These are phyloP conservation scores for Lipophrys pholis DNA, from an alignment of 2,113 vertebrate species.

Conservation along the genomic window DNA sequence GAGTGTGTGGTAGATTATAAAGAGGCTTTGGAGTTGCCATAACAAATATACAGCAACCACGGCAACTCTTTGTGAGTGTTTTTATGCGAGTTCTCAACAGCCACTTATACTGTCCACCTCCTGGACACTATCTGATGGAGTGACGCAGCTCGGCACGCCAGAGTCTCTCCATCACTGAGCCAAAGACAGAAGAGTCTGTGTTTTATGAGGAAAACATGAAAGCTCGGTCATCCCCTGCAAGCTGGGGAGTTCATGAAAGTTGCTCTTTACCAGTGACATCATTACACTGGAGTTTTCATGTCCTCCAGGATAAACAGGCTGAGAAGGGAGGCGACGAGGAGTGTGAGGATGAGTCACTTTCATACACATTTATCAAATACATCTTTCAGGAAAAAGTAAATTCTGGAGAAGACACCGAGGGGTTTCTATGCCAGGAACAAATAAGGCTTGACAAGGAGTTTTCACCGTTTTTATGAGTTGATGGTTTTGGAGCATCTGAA, in stretches of 20 bases:
- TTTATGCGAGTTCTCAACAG: neutral
- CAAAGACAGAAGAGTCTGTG: no score
- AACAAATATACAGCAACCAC: conserved; percentile 56
- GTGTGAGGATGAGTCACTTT: conserved; percentile 27
- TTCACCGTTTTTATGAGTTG: no score
- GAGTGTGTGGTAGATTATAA: conserved; percentile 8
- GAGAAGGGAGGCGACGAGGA: neutral
- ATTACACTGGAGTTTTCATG: neutral
- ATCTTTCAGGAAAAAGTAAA: conserved; percentile 7
- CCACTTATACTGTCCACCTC: conserved; percentile 10
- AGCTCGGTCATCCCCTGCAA: no score
- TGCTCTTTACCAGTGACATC: neutral
- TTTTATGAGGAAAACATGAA: no score
- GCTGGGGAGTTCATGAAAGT: neutral
- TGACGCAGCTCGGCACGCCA: neutral
- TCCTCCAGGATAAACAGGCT: conserved; percentile 14
- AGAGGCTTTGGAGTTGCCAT: conserved; percentile 43
- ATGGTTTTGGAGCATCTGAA: no score
- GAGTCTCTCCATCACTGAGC: no score
- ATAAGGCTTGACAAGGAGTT: no score
- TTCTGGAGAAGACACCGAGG: no score
- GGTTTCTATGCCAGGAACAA: no score
- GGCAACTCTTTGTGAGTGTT: conserved; percentile 16
- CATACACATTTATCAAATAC: conserved; percentile 28
- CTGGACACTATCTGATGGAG: conserved; percentile 23